Evolutionary conservation across 2,113 vertebrate species (phyloP), one percentile per base, ranked within the genome.

Genomic region (Pomatostomus ruficeps): DNA sequence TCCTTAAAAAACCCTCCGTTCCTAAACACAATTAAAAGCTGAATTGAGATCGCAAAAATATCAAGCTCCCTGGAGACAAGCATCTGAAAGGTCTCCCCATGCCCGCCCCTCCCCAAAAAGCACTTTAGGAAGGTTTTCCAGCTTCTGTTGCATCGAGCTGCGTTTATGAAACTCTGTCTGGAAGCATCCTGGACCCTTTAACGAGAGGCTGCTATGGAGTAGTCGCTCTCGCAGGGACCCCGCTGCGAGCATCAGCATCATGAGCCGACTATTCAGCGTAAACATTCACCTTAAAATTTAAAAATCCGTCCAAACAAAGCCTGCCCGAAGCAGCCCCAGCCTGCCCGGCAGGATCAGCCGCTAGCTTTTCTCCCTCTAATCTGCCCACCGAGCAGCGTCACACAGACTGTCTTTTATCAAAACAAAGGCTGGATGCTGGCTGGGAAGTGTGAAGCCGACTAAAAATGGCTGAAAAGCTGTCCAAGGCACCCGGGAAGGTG

Each of bases 401-500:
- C 85, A 92, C 68, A 84, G 82, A 74, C 85, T 67, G 91, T 85
- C 94, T 97, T 97, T 97, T 91, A 93, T 89, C 94, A 97, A 97
- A 98, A 98, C 97, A 98, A 97, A 98, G 97, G 94, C 97, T 85
- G 96, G 87, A 95, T 95, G 93, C 94, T 80, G 75, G 65, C 92
- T 85, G 93, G 89, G 92, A 97, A 97, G 90, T 93, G 86, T 76
- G 93, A 97, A 97, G 94, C 97, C 80, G 96, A 96, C 97, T 96
- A 97, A 98, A 98, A 97, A 98, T 98, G 98, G 98, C 98, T 98
- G 98, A 96, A 98, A 95, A 97, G 96, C 97, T 61, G 95, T 63
- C 95, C 95, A 82, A 97, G 97, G 72, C 66, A 31, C 81, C 72
- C 42, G 61, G 89, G 91, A 89, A 92, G 94, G 96, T 96, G 96